Base-by-base conservation (phyloP, 2,888 invertebrate species). In the Notodonta ziczac region DNA sequence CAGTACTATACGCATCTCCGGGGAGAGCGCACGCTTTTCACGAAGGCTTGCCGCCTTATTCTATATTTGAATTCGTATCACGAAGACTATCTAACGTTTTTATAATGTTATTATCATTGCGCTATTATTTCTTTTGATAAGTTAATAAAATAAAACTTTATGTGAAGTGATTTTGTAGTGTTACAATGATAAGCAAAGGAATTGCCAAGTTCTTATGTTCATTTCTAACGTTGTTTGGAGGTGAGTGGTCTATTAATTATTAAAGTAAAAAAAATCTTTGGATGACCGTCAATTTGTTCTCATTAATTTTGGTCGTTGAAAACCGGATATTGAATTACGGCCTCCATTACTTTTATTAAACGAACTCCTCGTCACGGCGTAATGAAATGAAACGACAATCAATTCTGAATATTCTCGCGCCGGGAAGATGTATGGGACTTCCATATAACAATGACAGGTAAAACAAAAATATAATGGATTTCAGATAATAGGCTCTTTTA, bases 201-300 rank as follows among this genome's bases (percentile, higher is more conserved):
- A 76, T 84, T 60, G 65, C 78, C 58, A 72, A 73, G 74, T 79
- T 86, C 72, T 74, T 76, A 59, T 77, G 81, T 65, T 73, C 87
- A 59, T 79, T 90, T 66, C 69, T 90, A 72, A 82, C 86, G 76
- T 73, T 87, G 65, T 86, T 90, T 61, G 86, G 89, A 75, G 90
- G 91, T 92, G 78, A 87, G 91, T 85, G 32, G 35, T 10, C 5
- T 6, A 12, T 53, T 32, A 24, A n/a, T 51, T 51, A 51, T 51
- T 51, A 6, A 7, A 7, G 52, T 35, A 53, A 13, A 53, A 13
- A 51, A 51, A 53, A 53, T 53, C 35, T 51, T 51, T 51, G 10
- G 4, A 24, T 16, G 8, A 9, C 10, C 7, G 60, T 24, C 63
- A 60, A 59, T 59, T 67, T 63, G n/a, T 58, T 60, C 59, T 63